These are phyloP conservation scores for Watsonalla binaria DNA, from an alignment of 2,888 invertebrate genomes.

Conservation along the genomic window DNA sequence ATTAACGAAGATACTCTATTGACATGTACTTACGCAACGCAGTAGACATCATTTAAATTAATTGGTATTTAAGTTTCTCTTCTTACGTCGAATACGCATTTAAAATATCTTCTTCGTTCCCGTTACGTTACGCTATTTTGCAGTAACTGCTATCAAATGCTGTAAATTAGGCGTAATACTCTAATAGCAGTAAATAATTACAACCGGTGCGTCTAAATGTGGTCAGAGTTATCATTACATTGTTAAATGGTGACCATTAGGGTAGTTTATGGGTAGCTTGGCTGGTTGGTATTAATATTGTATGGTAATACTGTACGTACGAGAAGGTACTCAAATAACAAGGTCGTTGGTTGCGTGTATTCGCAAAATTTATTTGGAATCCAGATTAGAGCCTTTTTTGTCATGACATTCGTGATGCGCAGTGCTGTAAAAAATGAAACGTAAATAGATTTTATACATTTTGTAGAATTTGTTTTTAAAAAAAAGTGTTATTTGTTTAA, in stretches of 20 bases:
- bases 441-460: background rate
- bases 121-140: too few species aligned
- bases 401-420: slow-evolving; percentile 34
- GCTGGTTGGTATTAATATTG: background rate
- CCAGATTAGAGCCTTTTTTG: slow-evolving; percentile 24
- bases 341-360: slow-evolving; percentile 41
- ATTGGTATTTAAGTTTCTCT: too few species aligned
- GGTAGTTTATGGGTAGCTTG: background rate
- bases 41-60: too few species aligned
- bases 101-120: too few species aligned
- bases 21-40: too few species aligned
- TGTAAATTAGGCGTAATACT: too few species aligned
- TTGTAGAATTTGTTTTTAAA: too few species aligned
- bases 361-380: slow-evolving; percentile 37
- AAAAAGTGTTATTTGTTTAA: too few species aligned
- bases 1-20: too few species aligned
- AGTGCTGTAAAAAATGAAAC: slow-evolving; percentile 26
- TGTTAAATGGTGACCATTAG: background rate
- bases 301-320: background rate
- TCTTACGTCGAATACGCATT: too few species aligned
- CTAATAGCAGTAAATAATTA: too few species aligned
- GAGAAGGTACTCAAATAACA: slow-evolving; percentile 16
- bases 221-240: background rate
- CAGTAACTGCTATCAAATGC: too few species aligned
- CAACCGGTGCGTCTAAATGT: background rate